Percentiles rank a stretch among this genome's conserved stretches.
Evolutionary conservation across 2,888 invertebrate species (phyloP).

Genomic region (Nemotelus pantherinus): DNA sequence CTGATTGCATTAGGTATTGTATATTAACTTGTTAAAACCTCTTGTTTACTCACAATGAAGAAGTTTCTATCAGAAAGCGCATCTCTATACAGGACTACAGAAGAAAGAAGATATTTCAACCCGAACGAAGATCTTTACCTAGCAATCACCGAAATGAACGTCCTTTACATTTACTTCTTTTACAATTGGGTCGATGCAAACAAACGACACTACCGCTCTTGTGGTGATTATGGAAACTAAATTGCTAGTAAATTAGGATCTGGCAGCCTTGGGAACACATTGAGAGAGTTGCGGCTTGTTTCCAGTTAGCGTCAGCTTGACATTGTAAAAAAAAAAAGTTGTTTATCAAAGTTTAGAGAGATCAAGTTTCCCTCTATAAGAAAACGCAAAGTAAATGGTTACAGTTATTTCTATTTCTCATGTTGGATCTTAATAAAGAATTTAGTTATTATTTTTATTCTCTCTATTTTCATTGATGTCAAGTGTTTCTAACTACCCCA

Average conservation of each 20-base stretch:
- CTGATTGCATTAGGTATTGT: too few relatives aligned
- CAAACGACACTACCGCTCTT: conserved; percentile 1
- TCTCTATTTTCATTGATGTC: conserved; percentile 12
- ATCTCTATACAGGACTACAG: too few relatives aligned
- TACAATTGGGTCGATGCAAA: neutral
- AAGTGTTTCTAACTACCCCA: neutral
- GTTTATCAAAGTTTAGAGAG: neutral
- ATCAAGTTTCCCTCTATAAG: neutral
- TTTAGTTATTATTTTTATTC: conserved; percentile 10
- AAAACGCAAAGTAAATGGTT: conserved; percentile 6
- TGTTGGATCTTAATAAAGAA: conserved; percentile 13
- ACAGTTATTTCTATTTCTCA: neutral
- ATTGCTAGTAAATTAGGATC: neutral
- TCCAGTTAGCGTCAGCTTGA: neutral
- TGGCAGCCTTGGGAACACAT: conserved; percentile 2
- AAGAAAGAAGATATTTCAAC: too few relatives aligned
- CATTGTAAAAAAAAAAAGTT: conserved; percentile 8
- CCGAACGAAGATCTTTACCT: too few relatives aligned
- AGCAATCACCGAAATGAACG: too few relatives aligned
- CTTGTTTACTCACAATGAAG: too few relatives aligned
- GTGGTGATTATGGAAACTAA: conserved; percentile 11
- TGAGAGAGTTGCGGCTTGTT: neutral
- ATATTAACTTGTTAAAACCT: too few relatives aligned
- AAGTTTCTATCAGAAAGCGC: too few relatives aligned
- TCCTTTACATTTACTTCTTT: too few relatives aligned